Percentiles rank a stretch among this genome's conserved stretches.
These are phyloP conservation scores for Pelecanus crispus DNA, from an alignment of 2,113 vertebrate genomes.

Conservation along the genomic window DNA sequence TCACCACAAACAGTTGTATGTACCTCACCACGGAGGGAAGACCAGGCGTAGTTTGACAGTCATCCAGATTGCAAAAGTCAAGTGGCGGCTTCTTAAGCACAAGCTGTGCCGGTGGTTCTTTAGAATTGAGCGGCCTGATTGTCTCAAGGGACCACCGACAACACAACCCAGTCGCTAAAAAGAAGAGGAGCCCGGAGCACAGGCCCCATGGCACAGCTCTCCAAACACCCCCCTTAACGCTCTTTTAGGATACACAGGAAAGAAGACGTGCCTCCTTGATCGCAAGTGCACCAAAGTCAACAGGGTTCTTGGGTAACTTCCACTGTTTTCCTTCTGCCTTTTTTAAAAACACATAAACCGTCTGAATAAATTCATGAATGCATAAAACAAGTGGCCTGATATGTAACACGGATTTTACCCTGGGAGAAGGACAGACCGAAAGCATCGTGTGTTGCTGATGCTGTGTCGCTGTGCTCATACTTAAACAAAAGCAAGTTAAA, in stretches of 20 bases:
- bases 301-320: neutral
- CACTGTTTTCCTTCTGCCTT: neutral
- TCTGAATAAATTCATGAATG: neutral
- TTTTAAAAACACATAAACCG: neutral
- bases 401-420: neutral
- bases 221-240: neutral
- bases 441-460: neutral
- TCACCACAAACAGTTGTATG: neutral
- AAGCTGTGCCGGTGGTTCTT: neutral
- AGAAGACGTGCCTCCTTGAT: neutral
- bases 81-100: neutral
- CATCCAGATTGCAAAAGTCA: neutral
- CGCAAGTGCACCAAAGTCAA: neutral
- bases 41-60: neutral
- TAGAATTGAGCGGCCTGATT: neutral
- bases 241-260: neutral
- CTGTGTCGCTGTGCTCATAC: neutral
- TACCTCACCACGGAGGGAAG: neutral
- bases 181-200: neutral
- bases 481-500: neutral
- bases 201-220: neutral
- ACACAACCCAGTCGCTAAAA: neutral
- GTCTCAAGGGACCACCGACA: neutral
- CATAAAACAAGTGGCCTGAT: neutral
- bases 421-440: neutral